Percentiles rank a stretch among this genome's conserved stretches.
Conservation (phyloP, 2,888 invertebrate genomes). For the Agriopis leucophaearia region DNA sequence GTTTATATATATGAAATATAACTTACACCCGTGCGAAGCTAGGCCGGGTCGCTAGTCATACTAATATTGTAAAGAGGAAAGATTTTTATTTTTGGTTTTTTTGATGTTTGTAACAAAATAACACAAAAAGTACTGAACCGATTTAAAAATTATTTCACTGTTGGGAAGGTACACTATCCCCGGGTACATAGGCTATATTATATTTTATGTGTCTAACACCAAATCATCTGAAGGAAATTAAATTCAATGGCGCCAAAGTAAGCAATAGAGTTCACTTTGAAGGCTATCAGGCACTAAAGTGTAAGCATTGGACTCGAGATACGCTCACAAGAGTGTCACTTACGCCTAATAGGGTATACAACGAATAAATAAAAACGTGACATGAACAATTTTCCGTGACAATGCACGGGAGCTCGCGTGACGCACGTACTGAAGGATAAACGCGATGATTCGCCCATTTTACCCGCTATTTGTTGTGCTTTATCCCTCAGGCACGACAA, state of each 20-base stretch:
- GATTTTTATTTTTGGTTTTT: no score
- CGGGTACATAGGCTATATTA: no score
- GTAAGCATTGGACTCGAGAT: slow-evolving; percentile 4
- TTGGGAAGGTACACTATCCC: no score
- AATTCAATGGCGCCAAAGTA: background rate
- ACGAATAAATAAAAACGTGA: slow-evolving; percentile 30
- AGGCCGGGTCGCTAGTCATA: no score
- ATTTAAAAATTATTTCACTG: no score
- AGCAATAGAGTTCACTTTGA: slow-evolving; percentile 5
- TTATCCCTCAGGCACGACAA: slow-evolving; percentile 49
- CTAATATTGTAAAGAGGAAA: no score
- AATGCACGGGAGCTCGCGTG: slow-evolving; percentile 54
- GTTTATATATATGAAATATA: no score
- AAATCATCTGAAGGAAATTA: background rate
- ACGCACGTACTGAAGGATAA: slow-evolving; percentile 55
- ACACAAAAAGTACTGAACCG: no score
- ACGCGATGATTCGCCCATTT: slow-evolving; percentile 57
- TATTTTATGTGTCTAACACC: background rate
- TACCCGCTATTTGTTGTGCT: slow-evolving; percentile 56
- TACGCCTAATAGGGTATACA: slow-evolving; percentile 27
- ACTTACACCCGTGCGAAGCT: no score
- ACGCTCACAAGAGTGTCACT: slow-evolving; percentile 15
- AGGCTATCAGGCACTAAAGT: background rate
- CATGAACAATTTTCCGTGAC: slow-evolving; percentile 49
- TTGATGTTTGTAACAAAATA: no score